Conservation (phyloP, 2,797 vertebrate genomes). For the Dallia pectoralis region DNA sequence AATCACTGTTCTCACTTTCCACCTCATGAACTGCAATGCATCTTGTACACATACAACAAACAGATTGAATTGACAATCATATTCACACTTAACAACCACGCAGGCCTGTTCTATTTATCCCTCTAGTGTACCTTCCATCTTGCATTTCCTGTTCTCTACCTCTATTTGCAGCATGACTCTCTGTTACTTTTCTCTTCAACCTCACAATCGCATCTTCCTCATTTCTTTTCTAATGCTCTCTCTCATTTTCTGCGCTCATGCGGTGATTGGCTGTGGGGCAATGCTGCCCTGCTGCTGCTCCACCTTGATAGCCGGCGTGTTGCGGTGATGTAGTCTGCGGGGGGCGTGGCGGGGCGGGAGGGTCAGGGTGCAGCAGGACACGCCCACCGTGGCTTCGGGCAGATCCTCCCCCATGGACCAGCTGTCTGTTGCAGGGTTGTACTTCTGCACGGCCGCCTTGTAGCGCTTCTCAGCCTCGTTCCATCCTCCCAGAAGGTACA, state of each 20-base stretch:
- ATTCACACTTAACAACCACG: conserved; percentile 16
- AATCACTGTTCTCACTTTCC: conserved; percentile 24
- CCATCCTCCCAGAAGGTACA: conserved; percentile 83
- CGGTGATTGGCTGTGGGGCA: conserved; percentile 53
- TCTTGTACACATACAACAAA: conserved; percentile 45
- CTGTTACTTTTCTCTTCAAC: conserved; percentile 12
- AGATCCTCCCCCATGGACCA: conserved; percentile 77
- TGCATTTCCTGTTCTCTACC: conserved; percentile 24
- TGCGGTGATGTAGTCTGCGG: conserved; percentile 65
- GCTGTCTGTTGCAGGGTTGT: conserved; percentile 76
- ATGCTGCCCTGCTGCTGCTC: conserved; percentile 60
- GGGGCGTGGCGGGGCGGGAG: conserved; percentile 71
- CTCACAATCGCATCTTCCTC: background rate
- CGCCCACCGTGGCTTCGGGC: conserved; percentile 80
- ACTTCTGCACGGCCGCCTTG: conserved; percentile 79
- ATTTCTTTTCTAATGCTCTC: conserved; percentile 16
- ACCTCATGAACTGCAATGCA: background rate
- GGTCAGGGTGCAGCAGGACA: conserved; percentile 80
- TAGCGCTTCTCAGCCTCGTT: conserved; percentile 83
- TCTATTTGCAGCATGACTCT: conserved; percentile 22
- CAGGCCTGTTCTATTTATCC: background rate
- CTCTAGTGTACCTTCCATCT: conserved; percentile 11
- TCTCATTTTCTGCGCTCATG: conserved; percentile 27
- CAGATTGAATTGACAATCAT: conserved; percentile 42
- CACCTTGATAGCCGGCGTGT: conserved; percentile 65